Percentiles rank a stretch among this genome's conserved stretches.
Evolutionary conservation across 2,888 invertebrate genomes (phyloP).

Genomic region (Balanococcus diminutus): DNA sequence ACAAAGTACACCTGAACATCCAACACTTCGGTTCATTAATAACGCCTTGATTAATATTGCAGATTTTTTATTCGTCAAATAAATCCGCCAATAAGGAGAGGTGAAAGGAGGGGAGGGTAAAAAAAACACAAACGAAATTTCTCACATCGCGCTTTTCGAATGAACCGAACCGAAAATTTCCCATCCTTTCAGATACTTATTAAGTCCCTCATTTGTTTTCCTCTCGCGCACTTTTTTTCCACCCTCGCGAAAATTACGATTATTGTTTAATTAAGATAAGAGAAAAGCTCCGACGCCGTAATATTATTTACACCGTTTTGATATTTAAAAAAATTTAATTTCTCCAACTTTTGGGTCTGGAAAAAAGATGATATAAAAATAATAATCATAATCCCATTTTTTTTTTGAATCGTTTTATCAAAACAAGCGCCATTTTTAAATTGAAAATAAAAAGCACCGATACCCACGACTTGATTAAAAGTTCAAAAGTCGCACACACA

Average conservation of each 20-base stretch:
- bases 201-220: neutral
- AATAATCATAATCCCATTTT: slow-evolving; percentile 11
- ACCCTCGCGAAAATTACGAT: slow-evolving; percentile 1
- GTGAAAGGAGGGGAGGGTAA: neutral
- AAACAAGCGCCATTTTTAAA: neutral
- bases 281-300: neutral
- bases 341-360: neutral
- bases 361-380: neutral
- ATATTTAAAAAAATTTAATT: neutral
- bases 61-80: too few species aligned
- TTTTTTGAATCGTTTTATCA: neutral
- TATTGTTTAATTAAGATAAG: slow-evolving; percentile 27
- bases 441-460: neutral
- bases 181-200: neutral
- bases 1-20: too few species aligned
- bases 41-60: too few species aligned
- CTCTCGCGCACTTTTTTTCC: neutral
- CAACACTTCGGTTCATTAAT: too few species aligned
- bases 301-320: slow-evolving; percentile 18
- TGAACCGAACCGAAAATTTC: neutral
- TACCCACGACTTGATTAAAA: neutral
- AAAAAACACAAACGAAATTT: neutral
- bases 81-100: neutral
- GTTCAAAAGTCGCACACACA: neutral
- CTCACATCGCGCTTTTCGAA: neutral